These are phyloP conservation scores for Paracyprichromis sp. DNA, from an alignment of 2,113 vertebrate species.

Conservation along the genomic window DNA sequence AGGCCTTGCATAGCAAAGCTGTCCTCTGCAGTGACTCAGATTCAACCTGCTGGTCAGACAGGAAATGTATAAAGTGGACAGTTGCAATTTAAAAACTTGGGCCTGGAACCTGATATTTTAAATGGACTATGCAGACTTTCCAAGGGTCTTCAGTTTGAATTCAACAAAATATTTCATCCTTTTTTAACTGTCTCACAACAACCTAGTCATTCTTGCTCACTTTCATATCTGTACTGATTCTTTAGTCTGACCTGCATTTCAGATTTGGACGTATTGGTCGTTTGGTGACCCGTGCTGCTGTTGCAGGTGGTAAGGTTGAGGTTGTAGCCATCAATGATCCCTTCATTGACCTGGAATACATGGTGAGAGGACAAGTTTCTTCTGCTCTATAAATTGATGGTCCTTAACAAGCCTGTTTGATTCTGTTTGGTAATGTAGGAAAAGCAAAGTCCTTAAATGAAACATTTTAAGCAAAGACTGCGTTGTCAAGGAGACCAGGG, in stretches of 20 bases:
- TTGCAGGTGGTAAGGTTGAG: constrained; percentile 70
- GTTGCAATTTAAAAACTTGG: neutral
- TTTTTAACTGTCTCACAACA: rapidly evolving
- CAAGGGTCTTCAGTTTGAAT: neutral
- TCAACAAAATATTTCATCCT: neutral
- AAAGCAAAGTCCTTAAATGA: neutral
- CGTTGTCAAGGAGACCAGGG: rapidly evolving
- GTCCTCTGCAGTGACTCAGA: neutral
- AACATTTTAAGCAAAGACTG: neutral
- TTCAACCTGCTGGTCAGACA: neutral
- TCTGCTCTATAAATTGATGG: neutral
- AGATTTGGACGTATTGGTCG: constrained; percentile 97
- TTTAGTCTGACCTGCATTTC: neutral
- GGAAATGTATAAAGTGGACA: neutral
- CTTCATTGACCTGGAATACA: constrained; percentile 96
- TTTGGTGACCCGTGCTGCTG: constrained; percentile 85
- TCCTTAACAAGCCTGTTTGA: rapidly evolving
- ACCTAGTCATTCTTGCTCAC: rapidly evolving
- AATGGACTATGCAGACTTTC: neutral
- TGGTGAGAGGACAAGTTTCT: constrained; percentile 66
- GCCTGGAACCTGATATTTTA: neutral
- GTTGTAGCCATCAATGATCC: constrained; percentile 96
- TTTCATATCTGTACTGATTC: rapidly evolving
- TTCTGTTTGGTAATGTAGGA: neutral
- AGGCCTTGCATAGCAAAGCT: neutral